phyloP scores from a whole-genome alignment of 1,140 invertebrate species.

The Lordiphosa clarofinis region DNA sequence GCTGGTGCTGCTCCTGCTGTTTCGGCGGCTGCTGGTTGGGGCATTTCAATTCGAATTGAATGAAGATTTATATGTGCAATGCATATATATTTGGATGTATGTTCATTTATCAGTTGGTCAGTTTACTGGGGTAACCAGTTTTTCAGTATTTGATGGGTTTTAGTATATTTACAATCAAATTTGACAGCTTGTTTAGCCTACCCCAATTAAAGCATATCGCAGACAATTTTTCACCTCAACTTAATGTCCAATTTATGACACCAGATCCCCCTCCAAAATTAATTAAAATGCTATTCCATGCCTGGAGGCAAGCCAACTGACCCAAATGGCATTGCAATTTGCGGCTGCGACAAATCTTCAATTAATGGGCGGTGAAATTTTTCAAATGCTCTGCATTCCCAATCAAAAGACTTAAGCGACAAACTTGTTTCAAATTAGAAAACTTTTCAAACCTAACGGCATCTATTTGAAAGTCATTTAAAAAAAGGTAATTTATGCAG shows the following conservation, averaged over 20 bases:
- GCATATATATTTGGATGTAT: conserved; percentile 33
- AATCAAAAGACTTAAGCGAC: conserved; percentile 56
- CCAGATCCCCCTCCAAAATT: conserved; percentile 45
- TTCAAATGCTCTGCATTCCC: conserved; percentile 17
- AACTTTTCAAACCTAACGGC: conserved; percentile 56
- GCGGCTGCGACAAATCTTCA: conserved; percentile 67
- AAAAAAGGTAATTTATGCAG: conserved; percentile 53
- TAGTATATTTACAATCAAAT: conserved; percentile 50
- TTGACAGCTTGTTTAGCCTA: conserved; percentile 46
- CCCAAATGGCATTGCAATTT: conserved; percentile 63
- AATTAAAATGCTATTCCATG: conserved; percentile 60
- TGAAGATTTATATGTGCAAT: conserved; percentile 57
- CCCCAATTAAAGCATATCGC: background rate
- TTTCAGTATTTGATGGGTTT: conserved; percentile 21
- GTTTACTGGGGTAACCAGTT: conserved; percentile 31
- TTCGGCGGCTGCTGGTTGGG: conserved; percentile 6
- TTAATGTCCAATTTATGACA: conserved; percentile 40
- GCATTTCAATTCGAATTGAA: conserved; percentile 42
- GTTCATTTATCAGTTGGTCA: conserved; percentile 44
- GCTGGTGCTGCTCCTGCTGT: conserved; percentile 33
- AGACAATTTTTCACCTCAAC: background rate
- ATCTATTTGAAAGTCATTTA: conserved; percentile 58
- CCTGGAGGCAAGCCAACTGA: conserved; percentile 49
- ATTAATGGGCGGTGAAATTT: conserved; percentile 68
- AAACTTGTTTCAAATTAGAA: conserved; percentile 46